Evolutionary conservation across 2,113 vertebrate species (phyloP).

Genomic region (Eolophus roseicapilla): DNA sequence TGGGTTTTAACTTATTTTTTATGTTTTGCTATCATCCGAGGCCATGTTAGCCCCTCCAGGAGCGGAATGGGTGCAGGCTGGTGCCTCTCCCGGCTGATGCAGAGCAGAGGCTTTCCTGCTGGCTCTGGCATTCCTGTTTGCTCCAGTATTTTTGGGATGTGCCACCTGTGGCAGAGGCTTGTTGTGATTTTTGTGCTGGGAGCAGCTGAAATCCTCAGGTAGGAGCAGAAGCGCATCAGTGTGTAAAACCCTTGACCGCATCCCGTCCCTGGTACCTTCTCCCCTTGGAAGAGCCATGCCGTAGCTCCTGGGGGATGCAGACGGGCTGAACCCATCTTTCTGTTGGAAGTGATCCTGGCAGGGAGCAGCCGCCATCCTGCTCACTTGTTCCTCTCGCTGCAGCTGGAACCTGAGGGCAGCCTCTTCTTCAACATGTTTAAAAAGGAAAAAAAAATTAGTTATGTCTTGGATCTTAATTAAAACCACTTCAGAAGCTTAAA

Average conservation of each 20-base stretch:
- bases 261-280: neutral
- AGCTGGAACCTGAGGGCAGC: neutral
- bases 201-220: neutral
- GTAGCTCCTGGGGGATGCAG: neutral
- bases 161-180: neutral
- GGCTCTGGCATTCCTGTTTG: neutral
- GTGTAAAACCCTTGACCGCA: neutral
- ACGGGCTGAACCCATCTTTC: neutral
- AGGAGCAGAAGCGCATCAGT: neutral
- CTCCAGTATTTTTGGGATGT: neutral
- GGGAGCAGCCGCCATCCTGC: neutral
- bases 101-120: neutral
- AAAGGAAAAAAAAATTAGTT: neutral
- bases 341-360: slow-evolving; percentile 3
- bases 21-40: neutral
- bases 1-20: neutral
- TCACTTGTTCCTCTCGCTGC: neutral
- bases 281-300: neutral
- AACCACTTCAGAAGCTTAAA: neutral
- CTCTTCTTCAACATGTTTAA: neutral
- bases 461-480: neutral
- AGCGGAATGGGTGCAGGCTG: neutral
- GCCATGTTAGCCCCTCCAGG: neutral
- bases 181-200: neutral
- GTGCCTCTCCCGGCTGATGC: neutral